Conservation (phyloP, 2,113 vertebrate genomes). For the Crotalus viridis region DNA sequence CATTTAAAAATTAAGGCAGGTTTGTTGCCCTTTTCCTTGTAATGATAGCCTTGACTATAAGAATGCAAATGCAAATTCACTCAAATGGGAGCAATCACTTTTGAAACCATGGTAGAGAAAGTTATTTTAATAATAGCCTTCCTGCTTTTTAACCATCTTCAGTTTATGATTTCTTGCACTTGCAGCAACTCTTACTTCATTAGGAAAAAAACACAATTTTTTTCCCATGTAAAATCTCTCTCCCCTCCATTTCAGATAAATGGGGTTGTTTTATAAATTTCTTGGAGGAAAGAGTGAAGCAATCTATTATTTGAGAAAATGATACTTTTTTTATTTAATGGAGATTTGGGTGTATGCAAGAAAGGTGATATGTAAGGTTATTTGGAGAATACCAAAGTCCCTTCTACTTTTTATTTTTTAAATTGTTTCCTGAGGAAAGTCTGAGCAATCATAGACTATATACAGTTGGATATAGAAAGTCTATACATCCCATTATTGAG, state of each 20-base stretch:
- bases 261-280: background rate
- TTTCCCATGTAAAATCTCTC: background rate
- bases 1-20: conserved; percentile 4
- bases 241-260: background rate
- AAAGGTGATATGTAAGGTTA: background rate
- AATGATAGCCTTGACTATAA: conserved; percentile 1
- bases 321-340: background rate
- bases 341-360: background rate
- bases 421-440: background rate
- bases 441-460: background rate
- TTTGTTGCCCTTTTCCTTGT: conserved; percentile 11
- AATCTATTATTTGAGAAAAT: background rate
- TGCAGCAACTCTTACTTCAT: background rate
- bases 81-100: background rate
- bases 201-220: background rate
- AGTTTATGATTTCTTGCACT: background rate
- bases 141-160: background rate
- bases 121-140: background rate
- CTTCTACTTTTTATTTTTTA: background rate
- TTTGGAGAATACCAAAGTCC: background rate
- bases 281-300: background rate
- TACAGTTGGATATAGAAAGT: background rate
- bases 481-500: background rate
- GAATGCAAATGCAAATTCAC: conserved; percentile 6
- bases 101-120: background rate